Conservation (phyloP, 2,797 vertebrate species). For the Chlorospingus flavigularis region DNA sequence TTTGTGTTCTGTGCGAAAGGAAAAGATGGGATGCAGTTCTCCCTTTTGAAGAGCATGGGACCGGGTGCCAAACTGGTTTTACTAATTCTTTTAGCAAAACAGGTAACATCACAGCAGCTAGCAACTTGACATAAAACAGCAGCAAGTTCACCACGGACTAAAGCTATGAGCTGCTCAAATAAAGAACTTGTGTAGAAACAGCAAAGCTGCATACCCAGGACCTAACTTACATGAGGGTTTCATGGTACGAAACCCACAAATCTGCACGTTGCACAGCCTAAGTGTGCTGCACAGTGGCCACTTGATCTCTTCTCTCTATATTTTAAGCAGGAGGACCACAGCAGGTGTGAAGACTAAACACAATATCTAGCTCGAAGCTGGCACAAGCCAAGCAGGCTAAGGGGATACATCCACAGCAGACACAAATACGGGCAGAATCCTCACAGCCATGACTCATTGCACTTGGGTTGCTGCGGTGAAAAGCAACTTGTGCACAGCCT, state of each 20-base stretch:
- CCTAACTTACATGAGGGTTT: not conserved
- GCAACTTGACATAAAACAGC: not conserved
- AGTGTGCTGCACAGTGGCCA: not conserved
- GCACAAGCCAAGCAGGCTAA: not conserved
- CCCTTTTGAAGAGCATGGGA: not conserved
- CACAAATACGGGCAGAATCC: not conserved
- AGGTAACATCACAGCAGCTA: not conserved
- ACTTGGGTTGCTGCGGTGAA: rapidly evolving
- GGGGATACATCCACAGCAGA: not conserved
- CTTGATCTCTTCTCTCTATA: not conserved
- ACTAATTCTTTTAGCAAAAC: not conserved
- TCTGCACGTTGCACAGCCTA: not conserved
- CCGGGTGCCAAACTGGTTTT: not conserved
- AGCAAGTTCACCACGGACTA: not conserved
- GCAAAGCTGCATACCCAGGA: not conserved
- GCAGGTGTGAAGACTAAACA: not conserved
- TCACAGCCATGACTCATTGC: rapidly evolving
- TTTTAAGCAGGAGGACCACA: not conserved
- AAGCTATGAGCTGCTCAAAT: not conserved
- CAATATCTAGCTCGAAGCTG: rapidly evolving
- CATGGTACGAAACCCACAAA: not conserved
- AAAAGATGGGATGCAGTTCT: rapidly evolving
- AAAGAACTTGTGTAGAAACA: not conserved
- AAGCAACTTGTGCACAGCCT: not conserved
- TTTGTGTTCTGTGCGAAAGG: not conserved